Evolutionary conservation across 2,888 invertebrate genomes (phyloP), one percentile per base, ranked within the genome.

Genomic region (Scaptomyza reducta): DNA sequence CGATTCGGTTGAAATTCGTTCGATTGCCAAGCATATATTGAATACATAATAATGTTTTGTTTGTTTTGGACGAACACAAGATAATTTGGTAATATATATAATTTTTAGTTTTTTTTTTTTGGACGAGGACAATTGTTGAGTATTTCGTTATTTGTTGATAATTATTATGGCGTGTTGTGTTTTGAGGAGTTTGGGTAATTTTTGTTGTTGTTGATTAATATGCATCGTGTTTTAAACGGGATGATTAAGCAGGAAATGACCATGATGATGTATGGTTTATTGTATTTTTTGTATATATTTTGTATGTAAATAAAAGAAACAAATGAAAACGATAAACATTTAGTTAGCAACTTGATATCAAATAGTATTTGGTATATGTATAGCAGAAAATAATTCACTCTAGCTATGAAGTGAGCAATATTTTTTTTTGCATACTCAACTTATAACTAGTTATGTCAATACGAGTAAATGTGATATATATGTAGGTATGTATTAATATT

Each of bases 241-340:
- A 87, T 88, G 88, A 89, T 87, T 87, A 91, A 91, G 91, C 91
- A 74, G 91, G 90, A 87, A 89, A 91, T 91, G 91, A 90, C 90
- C 91, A 91, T 90, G 89, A 90, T 90, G 89, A 89, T 87, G 80
- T 85, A 50, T 81, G 74, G 70, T 75, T 57, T 75, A 71, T 82
- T 62, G 61, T 78, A 58, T 22, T 70, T 74, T 75, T 76, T 68
- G 68, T 68, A 41, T 74, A 51, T 71, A 70, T 74, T 79, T 87
- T 79, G 78, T 89, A 85, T 89, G 82, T 83, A 87, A 87, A 89
- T 84, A 89, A 87, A 91, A 88, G 79, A 88, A 90, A 90, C 89
- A 88, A 90, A 90, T 82, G 85, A 87, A 82, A 85, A 89, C 88
- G 85, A 81, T 82, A 91, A 90, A 91, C 89, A 91, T 90, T 90